Base-by-base conservation (phyloP, 92 coral and sea anemone species). In the Zoanthus sociatus region DNA sequence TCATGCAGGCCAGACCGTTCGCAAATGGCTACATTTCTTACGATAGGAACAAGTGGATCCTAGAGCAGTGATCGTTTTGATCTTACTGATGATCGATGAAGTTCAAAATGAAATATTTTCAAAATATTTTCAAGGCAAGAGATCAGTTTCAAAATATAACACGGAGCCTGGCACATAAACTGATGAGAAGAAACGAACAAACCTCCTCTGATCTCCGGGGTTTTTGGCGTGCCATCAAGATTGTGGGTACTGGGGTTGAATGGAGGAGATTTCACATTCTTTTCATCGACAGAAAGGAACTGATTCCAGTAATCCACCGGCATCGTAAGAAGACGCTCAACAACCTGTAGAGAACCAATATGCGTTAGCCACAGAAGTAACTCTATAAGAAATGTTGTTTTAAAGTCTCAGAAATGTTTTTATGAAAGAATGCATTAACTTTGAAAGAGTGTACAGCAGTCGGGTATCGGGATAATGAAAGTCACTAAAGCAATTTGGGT, bases 291-390 rank as follows among this genome's bases (percentile, higher is more conserved):
- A 56, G 77, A 78, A 51, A 95, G 89, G 71, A 97, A 97, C 85
- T 97, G 99, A 60, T 95, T 97, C 99, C 99, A 97, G 90, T 97
- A 97, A 88, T 97, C 99, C 26, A 89, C 93, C 0, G 99, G 99
- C 96, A 94, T 89, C 32, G 79, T 87, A 2, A 94, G 79, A 21
- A 94, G 94, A 16, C 92, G 88, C 78, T 94, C 96, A 58, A 94
- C 93, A 26, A 94, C 93, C 96, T 94, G 82, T 17, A 17, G 10
- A 9, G 21, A 63, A 21, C 69, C 6, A 63, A 63, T 4, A 7
- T n/a, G 30, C 69, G 9, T 63, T 21, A 17, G n/a, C n/a, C 9
- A 63, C 69, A 63, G 10, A 17, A 63, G n/a, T 3, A 16, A 63
- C 21, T 18, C 7, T 18, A 26, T 17, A 3, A 61, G 20, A 17